Evolutionary conservation across 2,888 invertebrate species (phyloP), one percentile per base, ranked within the genome.

Genomic region (Macrosiphum euphorbiae): DNA sequence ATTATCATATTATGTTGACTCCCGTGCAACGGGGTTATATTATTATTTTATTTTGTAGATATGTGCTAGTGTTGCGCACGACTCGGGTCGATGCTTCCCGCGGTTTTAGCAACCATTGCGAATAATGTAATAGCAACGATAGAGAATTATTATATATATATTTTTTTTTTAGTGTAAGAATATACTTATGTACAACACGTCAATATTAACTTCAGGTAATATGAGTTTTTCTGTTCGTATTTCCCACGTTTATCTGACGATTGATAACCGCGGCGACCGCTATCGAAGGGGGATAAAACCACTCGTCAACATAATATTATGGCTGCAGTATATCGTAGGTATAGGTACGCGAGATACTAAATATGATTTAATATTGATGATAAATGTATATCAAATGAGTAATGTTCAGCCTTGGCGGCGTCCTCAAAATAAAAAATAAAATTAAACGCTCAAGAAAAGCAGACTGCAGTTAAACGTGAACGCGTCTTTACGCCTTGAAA

Each of bases 401-500:
- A 78, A 78, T 7, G 28, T 13, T 44, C 52, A 78, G 78, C 92
- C 92, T 92, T 92, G 92, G 78, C 26, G n/a, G 26, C 88, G 92
- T 92, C 92, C 92, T 92, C 92, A 92, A 92, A 67, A 67, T 26
- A 67, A 20, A 78, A 35, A 78, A 35, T 35, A 3, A 35, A 78
- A 78, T 24, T 41, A 52, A 50, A 41, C 11, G 28, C 11, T n/a
- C 28, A 52, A 78, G 35, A 78, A 78, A n/a, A 35, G 58, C 10
- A 78, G 35, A 35, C 7, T 20, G 50, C 50, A 58, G 61, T 87
- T 78, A 28, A 0, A 85, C 35, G 50, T 50, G 47, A 86, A 86
- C 92, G 58, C n/a, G 58, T 86, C 58, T 87, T 41, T 88, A 50
- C 41, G 92, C 92, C 88, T 92, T 92, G 88, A 88, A 92, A 92